Conservation (phyloP, 2,113 vertebrate species). For the Centropus unirufus region DNA sequence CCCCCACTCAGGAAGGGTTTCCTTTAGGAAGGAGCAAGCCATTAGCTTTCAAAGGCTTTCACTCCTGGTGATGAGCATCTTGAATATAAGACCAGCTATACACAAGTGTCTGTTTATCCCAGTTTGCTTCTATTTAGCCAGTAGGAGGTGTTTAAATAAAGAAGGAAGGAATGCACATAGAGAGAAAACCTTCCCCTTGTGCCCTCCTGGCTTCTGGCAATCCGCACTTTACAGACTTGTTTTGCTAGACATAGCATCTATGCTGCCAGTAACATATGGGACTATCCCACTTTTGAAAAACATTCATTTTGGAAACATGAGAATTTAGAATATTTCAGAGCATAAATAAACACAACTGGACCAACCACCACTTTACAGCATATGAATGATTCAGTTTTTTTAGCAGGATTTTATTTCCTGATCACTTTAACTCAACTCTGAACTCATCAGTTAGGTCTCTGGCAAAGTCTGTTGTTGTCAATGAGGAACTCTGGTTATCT, state of each 20-base stretch:
- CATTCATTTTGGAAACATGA: background rate
- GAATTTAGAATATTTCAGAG: background rate
- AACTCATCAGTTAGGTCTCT: background rate
- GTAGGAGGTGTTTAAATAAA: background rate
- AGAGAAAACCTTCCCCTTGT: background rate
- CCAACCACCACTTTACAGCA: background rate
- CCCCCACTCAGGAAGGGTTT: background rate
- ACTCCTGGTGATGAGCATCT: background rate
- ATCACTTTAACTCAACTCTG: background rate
- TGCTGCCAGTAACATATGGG: rapidly evolving
- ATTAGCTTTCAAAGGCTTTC: constrained; percentile 33
- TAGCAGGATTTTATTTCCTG: background rate
- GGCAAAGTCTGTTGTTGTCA: background rate
- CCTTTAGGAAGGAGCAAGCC: background rate
- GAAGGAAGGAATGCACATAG: background rate
- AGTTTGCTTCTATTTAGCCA: background rate
- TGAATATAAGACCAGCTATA: background rate
- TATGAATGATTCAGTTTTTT: background rate
- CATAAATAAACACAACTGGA: background rate
- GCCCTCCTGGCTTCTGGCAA: background rate
- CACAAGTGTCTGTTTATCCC: background rate
- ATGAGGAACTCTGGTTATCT: background rate
- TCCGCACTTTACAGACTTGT: background rate
- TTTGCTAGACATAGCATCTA: background rate
- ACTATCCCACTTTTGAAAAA: background rate